A percentile compares a stretch with the other conserved stretches of the same genome.
These are phyloP conservation scores for Diplolepis rosae DNA, from an alignment of 2,888 invertebrate genomes.

Conservation along the genomic window DNA sequence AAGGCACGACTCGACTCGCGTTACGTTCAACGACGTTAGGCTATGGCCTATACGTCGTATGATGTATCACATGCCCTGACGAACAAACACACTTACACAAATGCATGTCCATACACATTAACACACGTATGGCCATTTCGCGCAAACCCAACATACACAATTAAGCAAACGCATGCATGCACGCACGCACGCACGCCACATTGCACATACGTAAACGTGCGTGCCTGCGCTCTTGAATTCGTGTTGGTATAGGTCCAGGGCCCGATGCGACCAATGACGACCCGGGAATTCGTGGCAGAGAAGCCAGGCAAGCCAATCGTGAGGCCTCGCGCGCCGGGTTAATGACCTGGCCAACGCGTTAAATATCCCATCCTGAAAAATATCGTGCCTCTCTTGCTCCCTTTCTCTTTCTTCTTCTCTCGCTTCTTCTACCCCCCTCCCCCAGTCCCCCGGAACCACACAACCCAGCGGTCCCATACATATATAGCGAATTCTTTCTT, in stretches of 20 bases:
- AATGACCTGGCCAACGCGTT: slow-evolving; percentile 73
- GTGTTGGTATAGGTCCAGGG: slow-evolving; percentile 73
- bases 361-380: slow-evolving; percentile 74
- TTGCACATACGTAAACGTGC: slow-evolving; percentile 48
- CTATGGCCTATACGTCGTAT: slow-evolving; percentile 46
- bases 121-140: background rate
- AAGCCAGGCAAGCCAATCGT: slow-evolving; percentile 67
- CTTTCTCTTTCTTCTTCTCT: slow-evolving; percentile 50
- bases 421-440: slow-evolving; percentile 32
- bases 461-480: background rate
- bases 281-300: slow-evolving; percentile 70
- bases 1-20: slow-evolving; percentile 43
- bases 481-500: slow-evolving; percentile 33
- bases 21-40: slow-evolving; percentile 43
- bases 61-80: slow-evolving; percentile 58
- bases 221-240: slow-evolving; percentile 53
- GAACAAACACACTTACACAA: slow-evolving; percentile 39
- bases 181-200: slow-evolving; percentile 33
- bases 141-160: too few species aligned
- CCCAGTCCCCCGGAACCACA: slow-evolving; percentile 21
- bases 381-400: slow-evolving; percentile 62
- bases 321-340: slow-evolving; percentile 67
- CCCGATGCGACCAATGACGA: slow-evolving; percentile 71
- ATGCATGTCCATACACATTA: background rate
- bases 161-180: slow-evolving; percentile 42